These are phyloP conservation scores for Apostichopus leukothele DNA, from an alignment of 53 echinoderm and acorn worm genomes.

Conservation along the genomic window DNA sequence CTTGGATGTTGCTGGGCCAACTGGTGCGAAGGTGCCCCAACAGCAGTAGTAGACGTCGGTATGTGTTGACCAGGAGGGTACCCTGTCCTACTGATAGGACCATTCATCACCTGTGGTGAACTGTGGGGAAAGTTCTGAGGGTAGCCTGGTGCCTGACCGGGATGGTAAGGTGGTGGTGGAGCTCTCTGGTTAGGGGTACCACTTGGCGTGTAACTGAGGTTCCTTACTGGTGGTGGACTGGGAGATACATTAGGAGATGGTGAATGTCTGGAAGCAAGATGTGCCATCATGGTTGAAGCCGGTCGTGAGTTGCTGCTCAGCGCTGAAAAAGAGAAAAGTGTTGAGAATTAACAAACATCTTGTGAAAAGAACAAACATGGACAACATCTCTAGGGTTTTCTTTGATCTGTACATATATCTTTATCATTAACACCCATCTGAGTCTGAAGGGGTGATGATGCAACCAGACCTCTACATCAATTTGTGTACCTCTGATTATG, in stretches of 20 bases:
- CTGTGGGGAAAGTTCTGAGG: constrained; percentile 33
- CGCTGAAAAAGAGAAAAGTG: constrained; percentile 52
- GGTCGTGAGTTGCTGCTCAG: constrained; percentile 58
- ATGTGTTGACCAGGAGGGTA: constrained; percentile 42
- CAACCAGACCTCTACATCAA: no score
- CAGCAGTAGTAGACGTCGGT: not conserved
- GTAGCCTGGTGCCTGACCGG: not conserved
- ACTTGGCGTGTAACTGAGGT: not conserved
- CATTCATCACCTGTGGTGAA: constrained; percentile 39
- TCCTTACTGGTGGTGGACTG: constrained; percentile 43
- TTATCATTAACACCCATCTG: no score
- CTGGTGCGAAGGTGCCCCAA: not conserved
- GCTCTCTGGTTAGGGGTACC: constrained; percentile 10
- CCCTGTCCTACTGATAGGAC: constrained; percentile 31
- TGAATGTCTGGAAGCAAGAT: constrained; percentile 79
- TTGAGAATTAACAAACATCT: not conserved
- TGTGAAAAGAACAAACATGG: no score
- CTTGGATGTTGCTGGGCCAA: not conserved
- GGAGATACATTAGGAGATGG: constrained; percentile 63
- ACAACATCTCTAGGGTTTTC: no score
- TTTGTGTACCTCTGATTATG: no score
- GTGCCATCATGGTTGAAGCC: constrained; percentile 87
- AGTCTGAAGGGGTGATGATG: no score
- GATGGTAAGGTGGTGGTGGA: constrained; percentile 40
- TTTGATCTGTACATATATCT: no score